Evolutionary conservation across 2,113 vertebrate species (phyloP).

Genomic region (Phoxinus phoxinus): DNA sequence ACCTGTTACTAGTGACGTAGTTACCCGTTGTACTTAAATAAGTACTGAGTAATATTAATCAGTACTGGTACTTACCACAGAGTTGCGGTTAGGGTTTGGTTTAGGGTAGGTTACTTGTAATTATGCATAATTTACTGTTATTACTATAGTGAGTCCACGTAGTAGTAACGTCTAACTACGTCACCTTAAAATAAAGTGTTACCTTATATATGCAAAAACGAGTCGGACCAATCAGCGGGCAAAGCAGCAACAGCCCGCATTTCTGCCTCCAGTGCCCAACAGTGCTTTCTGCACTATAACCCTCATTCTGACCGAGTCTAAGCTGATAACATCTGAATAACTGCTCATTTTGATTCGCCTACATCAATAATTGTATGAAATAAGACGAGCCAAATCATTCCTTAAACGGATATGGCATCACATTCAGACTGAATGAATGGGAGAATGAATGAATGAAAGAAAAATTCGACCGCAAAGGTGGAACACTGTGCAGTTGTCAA

Average conservation of each 20-base stretch:
- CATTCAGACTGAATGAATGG: background rate
- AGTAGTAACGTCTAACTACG: no score
- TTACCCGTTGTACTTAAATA: no score
- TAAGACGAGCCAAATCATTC: background rate
- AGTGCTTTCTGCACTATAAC: background rate
- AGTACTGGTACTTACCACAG: background rate
- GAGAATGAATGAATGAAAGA: slow-evolving; percentile 17
- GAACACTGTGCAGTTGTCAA: slow-evolving; percentile 18
- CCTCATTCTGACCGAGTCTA: background rate
- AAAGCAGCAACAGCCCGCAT: slow-evolving; percentile 39
- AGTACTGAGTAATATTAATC: no score
- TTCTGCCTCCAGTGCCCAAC: background rate
- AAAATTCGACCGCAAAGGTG: slow-evolving; percentile 15
- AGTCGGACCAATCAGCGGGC: background rate
- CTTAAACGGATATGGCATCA: background rate
- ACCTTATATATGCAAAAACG: background rate
- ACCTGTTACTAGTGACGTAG: no score
- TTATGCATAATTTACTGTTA: no score
- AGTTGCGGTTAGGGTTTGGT: no score
- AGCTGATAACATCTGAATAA: background rate
- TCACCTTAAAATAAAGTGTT: no score
- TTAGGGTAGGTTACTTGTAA: no score
- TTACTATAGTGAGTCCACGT: no score
- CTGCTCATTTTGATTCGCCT: background rate
- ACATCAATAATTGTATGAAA: background rate